Evolutionary conservation across 2,888 invertebrate genomes (phyloP).

Genomic region (Scaptomyza polygonia): DNA sequence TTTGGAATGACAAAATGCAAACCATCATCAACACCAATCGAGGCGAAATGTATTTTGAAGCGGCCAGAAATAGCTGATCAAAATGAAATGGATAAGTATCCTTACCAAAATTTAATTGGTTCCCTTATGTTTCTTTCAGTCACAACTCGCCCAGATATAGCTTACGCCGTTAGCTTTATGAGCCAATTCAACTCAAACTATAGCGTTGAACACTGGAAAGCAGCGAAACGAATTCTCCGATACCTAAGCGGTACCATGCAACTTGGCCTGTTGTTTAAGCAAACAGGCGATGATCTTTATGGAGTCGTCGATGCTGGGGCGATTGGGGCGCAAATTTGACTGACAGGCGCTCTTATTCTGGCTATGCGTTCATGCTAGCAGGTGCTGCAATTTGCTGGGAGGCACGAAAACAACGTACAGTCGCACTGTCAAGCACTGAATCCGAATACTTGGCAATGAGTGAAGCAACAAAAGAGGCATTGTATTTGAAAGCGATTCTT

Average conservation of each 20-base stretch:
- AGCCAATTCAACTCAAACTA: not conserved
- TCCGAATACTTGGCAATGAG: not conserved
- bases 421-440: not conserved
- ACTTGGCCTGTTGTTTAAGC: not conserved
- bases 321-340: not conserved
- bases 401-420: not conserved
- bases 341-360: not conserved
- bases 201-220: not conserved
- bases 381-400: not conserved
- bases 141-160: not conserved
- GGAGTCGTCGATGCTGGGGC: constrained; percentile 1
- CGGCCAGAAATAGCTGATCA: not conserved
- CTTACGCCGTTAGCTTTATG: too few relatives aligned
- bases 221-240: not conserved
- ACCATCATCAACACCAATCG: not conserved
- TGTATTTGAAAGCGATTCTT: not conserved
- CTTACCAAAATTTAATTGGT: not conserved
- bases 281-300: not conserved
- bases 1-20: not conserved
- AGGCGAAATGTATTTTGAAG: not conserved
- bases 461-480: not conserved
- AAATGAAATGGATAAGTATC: not conserved
- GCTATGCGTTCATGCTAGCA: not conserved
- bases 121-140: not conserved
- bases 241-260: not conserved